These are phyloP conservation scores for Zosterops pallidus DNA, from an alignment of 2,113 vertebrate species.

Conservation along the genomic window DNA sequence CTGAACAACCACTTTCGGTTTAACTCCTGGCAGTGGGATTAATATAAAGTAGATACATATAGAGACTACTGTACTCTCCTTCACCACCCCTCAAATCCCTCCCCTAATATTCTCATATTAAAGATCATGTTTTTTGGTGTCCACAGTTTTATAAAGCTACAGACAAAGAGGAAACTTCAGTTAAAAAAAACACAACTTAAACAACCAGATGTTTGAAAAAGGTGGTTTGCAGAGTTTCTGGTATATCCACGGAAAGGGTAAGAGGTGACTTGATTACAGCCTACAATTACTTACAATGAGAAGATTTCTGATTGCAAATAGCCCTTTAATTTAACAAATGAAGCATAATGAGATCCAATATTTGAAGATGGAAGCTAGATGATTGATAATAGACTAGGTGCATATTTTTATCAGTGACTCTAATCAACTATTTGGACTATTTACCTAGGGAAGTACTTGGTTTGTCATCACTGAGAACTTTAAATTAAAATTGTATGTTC, in stretches of 20 bases:
- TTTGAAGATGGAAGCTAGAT: slow-evolving; percentile 30
- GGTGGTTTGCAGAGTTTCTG: neutral
- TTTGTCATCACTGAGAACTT: slow-evolving; percentile 19
- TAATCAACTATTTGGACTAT: slow-evolving; percentile 45
- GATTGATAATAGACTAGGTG: slow-evolving; percentile 40
- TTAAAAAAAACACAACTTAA: neutral
- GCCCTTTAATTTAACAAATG: slow-evolving; percentile 58
- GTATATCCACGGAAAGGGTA: neutral
- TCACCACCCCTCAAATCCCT: fast-evolving
- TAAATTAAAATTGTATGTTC: slow-evolving; percentile 21
- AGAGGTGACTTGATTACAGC: slow-evolving; percentile 41
- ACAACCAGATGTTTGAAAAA: neutral
- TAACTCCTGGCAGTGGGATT: neutral
- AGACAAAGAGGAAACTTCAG: neutral
- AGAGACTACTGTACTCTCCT: neutral
- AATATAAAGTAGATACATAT: neutral
- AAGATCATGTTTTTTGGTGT: neutral
- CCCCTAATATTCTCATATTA: neutral
- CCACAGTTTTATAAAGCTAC: neutral
- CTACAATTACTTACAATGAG: slow-evolving; percentile 31
- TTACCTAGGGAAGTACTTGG: slow-evolving; percentile 1
- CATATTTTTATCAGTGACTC: slow-evolving; percentile 46
- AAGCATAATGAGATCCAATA: slow-evolving; percentile 43
- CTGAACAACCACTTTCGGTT: neutral
- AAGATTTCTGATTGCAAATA: slow-evolving; percentile 58